Evolutionary conservation across 2,888 invertebrate species (phyloP).

Genomic region (Epinotia brunnichana): DNA sequence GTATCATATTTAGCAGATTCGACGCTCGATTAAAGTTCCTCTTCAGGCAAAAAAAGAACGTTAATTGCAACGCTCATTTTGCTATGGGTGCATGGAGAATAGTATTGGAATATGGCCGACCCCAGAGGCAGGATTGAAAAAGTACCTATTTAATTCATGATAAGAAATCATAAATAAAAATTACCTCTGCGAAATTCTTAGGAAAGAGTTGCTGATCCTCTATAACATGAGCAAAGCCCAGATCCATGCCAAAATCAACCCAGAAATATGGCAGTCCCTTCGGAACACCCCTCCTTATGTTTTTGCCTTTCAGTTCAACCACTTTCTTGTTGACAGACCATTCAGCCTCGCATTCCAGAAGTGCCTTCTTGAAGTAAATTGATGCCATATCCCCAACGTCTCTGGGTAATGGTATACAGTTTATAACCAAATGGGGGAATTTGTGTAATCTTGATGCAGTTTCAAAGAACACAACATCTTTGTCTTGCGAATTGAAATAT

Average conservation of each 20-base stretch:
- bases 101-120: neutral
- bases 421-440: conserved; percentile 92
- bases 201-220: conserved; percentile 96
- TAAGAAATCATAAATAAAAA: neutral
- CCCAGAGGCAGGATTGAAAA: neutral
- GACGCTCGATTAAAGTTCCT: too few species aligned
- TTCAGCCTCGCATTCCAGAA: conserved; percentile 96
- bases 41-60: too few species aligned
- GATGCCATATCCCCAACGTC: conserved; percentile 95
- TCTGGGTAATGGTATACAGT: conserved; percentile 93
- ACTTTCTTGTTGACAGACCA: conserved; percentile 97
- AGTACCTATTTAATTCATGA: neutral
- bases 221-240: conserved; percentile 98
- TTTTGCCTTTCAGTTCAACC: conserved; percentile 83
- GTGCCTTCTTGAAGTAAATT: conserved; percentile 99
- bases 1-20: too few species aligned
- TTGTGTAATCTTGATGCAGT: conserved; percentile 89
- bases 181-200: conserved; percentile 93
- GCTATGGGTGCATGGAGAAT: too few species aligned
- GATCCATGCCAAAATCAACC: conserved; percentile 95
- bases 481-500: conserved; percentile 88
- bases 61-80: too few species aligned
- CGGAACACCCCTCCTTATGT: conserved; percentile 92
- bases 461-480: conserved; percentile 96
- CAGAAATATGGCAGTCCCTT: conserved; percentile 97